Percentiles rank a stretch among this genome's conserved stretches.
Conservation (phyloP, 2,113 vertebrate genomes). For the Sander lucioperca region DNA sequence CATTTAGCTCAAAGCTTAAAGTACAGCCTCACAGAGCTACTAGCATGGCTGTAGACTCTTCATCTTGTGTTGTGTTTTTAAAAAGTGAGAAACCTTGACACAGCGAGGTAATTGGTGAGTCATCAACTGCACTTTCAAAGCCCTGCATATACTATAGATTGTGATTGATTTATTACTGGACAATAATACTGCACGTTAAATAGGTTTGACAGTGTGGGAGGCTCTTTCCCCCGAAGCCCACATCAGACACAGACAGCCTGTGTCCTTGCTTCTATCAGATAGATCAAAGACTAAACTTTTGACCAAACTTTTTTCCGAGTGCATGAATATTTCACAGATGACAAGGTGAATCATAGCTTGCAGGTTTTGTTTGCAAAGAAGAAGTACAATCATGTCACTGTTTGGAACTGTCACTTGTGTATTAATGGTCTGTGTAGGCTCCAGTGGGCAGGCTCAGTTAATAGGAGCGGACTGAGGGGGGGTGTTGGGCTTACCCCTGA, state of each 20-base stretch:
- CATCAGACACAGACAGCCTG: slow-evolving; percentile 11
- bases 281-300: slow-evolving; percentile 65
- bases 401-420: slow-evolving; percentile 77
- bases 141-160: background rate
- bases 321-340: slow-evolving; percentile 84
- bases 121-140: slow-evolving; percentile 1
- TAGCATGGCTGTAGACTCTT: background rate
- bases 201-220: slow-evolving; percentile 9
- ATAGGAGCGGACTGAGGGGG: slow-evolving; percentile 67
- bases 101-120: background rate
- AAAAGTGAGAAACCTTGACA: background rate
- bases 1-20: background rate
- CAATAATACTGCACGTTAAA: background rate
- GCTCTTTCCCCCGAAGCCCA: slow-evolving; percentile 5
- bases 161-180: background rate
- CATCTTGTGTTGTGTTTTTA: background rate
- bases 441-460: slow-evolving; percentile 68
- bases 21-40: background rate
- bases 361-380: slow-evolving; percentile 76
- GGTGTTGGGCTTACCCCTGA: slow-evolving; percentile 59
- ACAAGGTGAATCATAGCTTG: slow-evolving; percentile 81
- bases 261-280: slow-evolving; percentile 68
- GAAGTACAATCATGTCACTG: slow-evolving; percentile 74
- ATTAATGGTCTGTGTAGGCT: slow-evolving; percentile 73
- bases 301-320: slow-evolving; percentile 67